phyloP scores from a whole-genome alignment of 2,888 invertebrate species.

The Trichogramma evanescens region DNA sequence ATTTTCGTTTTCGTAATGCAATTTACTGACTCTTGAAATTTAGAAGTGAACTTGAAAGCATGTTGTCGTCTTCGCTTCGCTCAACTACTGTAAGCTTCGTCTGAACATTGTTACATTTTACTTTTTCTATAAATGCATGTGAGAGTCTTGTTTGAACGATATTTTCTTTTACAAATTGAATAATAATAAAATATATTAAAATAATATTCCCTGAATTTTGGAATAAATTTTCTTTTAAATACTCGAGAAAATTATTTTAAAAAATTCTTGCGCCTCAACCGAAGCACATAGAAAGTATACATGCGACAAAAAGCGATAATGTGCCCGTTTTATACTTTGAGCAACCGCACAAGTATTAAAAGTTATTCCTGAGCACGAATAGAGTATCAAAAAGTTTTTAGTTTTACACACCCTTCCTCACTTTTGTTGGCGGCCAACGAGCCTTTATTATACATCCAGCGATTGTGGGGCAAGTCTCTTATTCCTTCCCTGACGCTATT shows the following conservation, averaged over 20 bases:
- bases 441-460: conserved; percentile 16
- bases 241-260: neutral
- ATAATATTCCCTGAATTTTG: no score
- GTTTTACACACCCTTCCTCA: conserved; percentile 20
- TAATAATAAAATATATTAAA: no score
- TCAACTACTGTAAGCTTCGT: no score
- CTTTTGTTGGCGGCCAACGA: conserved; percentile 19
- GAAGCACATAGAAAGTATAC: neutral
- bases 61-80: no score
- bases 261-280: neutral
- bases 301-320: neutral
- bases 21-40: no score
- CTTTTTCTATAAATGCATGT: no score
- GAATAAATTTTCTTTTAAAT: neutral
- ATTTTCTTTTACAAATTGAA: no score
- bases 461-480: conserved; percentile 15
- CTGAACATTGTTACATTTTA: no score
- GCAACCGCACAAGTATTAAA: conserved; percentile 23
- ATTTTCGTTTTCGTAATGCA: no score
- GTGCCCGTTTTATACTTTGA: conserved; percentile 1
- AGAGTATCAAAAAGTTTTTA: conserved; percentile 31
- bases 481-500: conserved; percentile 2
- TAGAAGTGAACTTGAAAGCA: no score
- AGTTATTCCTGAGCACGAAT: conserved; percentile 28
- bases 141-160: no score